These are phyloP conservation scores for Reticulitermes lucifugus DNA, from an alignment of 2,888 invertebrate genomes.

Conservation along the genomic window DNA sequence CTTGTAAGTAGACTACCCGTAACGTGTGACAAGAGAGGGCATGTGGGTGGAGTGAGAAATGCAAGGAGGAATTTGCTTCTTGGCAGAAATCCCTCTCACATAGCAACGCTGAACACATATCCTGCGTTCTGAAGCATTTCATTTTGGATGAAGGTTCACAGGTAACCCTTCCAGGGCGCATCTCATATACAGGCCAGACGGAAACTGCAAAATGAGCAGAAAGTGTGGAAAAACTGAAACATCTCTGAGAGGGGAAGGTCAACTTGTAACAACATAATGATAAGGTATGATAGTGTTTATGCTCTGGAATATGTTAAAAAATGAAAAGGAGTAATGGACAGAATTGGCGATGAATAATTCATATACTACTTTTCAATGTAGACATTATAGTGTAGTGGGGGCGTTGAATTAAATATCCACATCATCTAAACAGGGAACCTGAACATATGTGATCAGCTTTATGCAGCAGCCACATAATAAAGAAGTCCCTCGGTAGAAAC, in stretches of 20 bases:
- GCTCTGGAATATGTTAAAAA: too few species aligned
- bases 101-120: neutral
- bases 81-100: conserved; percentile 3
- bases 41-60: neutral
- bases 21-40: neutral
- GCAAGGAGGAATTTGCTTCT: neutral
- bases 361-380: too few species aligned
- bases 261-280: neutral
- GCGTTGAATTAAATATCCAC: too few species aligned
- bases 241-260: neutral
- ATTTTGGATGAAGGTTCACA: neutral
- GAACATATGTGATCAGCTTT: too few species aligned
- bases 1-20: too few species aligned
- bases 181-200: neutral
- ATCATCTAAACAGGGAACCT: too few species aligned
- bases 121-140: neutral
- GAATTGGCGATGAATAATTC: too few species aligned
- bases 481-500: too few species aligned
- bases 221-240: neutral
- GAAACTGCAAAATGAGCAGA: neutral
- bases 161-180: neutral
- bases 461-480: too few species aligned
- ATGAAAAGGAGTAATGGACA: too few species aligned
- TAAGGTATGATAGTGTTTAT: too few species aligned
- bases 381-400: too few species aligned